Base-by-base conservation (phyloP, 2,888 invertebrate genomes). In the Brachynemurus nebulosus region DNA sequence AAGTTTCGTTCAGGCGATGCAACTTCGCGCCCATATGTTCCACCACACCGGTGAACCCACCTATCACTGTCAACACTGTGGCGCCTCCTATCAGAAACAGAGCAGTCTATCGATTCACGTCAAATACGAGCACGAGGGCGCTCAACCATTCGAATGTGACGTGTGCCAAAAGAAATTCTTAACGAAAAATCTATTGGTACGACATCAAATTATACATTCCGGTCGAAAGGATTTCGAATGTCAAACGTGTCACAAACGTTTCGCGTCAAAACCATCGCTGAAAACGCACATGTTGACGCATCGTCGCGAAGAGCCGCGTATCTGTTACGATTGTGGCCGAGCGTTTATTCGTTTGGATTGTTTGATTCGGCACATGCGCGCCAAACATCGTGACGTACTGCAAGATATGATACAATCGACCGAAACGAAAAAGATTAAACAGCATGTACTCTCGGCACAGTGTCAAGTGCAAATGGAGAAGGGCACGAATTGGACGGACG, bases 1-100 rank as follows among this genome's bases (percentile, higher is more conserved):
- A 59, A 76, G 83, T n/a, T 90, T 86, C 62, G 89, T 90, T 46
- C 89, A 86, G 63, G 79, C 81, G 9, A 74, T 80, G 6, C 89
- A 89, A 58, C 65, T 90, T 23, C 74, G 80, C 50, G 80, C 81
- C 4, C 90, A 90, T 58, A 66, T 83, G 50, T 80, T 81, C 55
- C 81, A 81, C 57, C 80, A 88, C 51, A 77, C 76, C 9, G 78
- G 77, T 21, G 78, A 80, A 54, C 71, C 71, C 52, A 78, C 76
- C 9, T 79, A 73, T 56, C 65, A 72, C 17, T 89, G 89, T 57
- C 69, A 71, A 3, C 55, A 66, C 19, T 78, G 78, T 51, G 62
- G 66, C 2, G 69, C 63, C 4, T 63, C 66, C 2, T 66, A 67
- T 48, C 66, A 65, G 47, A 55, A 67, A 6, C 58, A 61, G 35